A percentile compares a stretch with the other conserved stretches of the same genome.
Conservation (phyloP, 2,888 invertebrate species). For the Scaptomyza tumidula region DNA sequence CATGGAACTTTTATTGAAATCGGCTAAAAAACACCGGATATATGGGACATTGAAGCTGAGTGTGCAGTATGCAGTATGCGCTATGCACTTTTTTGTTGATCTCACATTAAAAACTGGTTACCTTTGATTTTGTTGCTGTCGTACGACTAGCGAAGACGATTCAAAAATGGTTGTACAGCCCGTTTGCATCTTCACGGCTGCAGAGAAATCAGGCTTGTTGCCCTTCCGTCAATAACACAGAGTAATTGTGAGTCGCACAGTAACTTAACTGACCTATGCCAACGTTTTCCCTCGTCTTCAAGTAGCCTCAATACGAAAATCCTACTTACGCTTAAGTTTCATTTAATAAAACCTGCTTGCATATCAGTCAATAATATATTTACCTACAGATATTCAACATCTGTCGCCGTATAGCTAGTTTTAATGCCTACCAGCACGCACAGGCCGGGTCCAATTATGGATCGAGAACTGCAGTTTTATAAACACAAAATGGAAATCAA, state of each 20-base stretch:
- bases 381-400: constrained; percentile 93
- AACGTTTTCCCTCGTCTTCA: constrained; percentile 90
- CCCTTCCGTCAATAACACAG: constrained; percentile 93
- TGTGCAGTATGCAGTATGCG: too few species aligned
- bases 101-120: constrained; percentile 74
- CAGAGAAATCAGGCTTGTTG: constrained; percentile 94
- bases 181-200: constrained; percentile 92
- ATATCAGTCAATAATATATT: background rate
- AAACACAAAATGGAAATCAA: background rate
- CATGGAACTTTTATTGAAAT: too few species aligned
- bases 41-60: too few species aligned
- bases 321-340: constrained; percentile 88
- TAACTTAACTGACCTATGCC: constrained; percentile 91
- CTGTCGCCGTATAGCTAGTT: constrained; percentile 89
- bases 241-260: constrained; percentile 94
- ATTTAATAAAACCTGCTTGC: background rate
- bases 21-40: too few species aligned
- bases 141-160: constrained; percentile 88
- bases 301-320: constrained; percentile 92
- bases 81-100: too few species aligned
- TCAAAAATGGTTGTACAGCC: constrained; percentile 91
- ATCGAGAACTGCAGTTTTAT: constrained; percentile 88
- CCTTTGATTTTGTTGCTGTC: constrained; percentile 91
- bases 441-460: constrained; percentile 92
- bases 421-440: constrained; percentile 95